Percentiles rank a stretch among this genome's conserved stretches.
Evolutionary conservation across 2,888 invertebrate genomes (phyloP).

Genomic region (Deilephila elpenor): DNA sequence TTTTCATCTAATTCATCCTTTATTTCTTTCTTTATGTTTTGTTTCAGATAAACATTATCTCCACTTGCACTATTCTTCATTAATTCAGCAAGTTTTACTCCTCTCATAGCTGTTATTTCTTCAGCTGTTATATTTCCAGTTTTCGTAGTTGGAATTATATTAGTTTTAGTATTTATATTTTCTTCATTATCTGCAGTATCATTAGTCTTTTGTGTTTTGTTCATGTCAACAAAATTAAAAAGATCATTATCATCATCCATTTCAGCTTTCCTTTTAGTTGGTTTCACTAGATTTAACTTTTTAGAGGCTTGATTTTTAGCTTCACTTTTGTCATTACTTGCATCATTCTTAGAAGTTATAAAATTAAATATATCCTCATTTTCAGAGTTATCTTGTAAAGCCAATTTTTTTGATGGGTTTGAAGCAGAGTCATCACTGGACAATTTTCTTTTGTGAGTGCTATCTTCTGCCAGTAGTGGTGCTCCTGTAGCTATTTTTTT

Average conservation of each 20-base stretch:
- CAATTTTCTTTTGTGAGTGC: slow-evolving; percentile 56
- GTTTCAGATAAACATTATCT: slow-evolving; percentile 35
- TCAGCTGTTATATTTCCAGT: slow-evolving; percentile 46
- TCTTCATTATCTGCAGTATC: slow-evolving; percentile 47
- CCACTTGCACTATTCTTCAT: slow-evolving; percentile 54
- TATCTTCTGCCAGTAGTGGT: slow-evolving; percentile 26
- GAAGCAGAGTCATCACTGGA: slow-evolving; percentile 46
- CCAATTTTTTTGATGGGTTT: slow-evolving; percentile 65
- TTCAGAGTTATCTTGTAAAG: slow-evolving; percentile 50
- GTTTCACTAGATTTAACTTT: slow-evolving; percentile 67
- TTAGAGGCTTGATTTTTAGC: slow-evolving; percentile 45
- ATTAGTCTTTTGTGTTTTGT: slow-evolving; percentile 44
- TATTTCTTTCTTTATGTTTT: slow-evolving; percentile 61
- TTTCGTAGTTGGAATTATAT: slow-evolving; percentile 34
- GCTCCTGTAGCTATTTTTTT: slow-evolving; percentile 62
- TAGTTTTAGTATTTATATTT: slow-evolving; percentile 34
- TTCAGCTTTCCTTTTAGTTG: slow-evolving; percentile 66
- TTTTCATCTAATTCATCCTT: slow-evolving; percentile 64
- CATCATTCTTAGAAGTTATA: slow-evolving; percentile 45
- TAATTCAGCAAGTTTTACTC: slow-evolving; percentile 69
- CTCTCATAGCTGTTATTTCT: slow-evolving; percentile 66
- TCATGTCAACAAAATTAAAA: slow-evolving; percentile 70
- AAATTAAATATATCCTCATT: slow-evolving; percentile 70
- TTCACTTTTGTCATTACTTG: slow-evolving; percentile 40
- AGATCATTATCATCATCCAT: slow-evolving; percentile 65